Evolutionary conservation across 2,888 invertebrate genomes (phyloP), one percentile per base, ranked within the genome.

Genomic region (Trissonchulus latispiculum): DNA sequence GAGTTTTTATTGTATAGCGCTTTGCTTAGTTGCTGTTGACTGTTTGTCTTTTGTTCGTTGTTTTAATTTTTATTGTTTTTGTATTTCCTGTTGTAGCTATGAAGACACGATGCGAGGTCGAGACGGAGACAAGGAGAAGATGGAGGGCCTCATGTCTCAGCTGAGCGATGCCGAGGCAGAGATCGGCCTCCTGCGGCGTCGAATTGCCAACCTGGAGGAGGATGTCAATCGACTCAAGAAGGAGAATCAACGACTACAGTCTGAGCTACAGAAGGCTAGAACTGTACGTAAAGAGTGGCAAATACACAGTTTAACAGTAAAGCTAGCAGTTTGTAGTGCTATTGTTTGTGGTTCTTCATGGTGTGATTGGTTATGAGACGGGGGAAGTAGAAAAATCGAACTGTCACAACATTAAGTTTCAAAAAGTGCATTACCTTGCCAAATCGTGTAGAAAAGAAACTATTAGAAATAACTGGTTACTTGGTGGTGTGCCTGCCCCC

Each of bases 131-230:
- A 77, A 82, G 62, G 85, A 84, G 36, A 80, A 80, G 72, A 83
- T 86, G 75, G 85, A 85, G 77, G 83, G 83, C 73, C 81, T 85
- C 75, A 83, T 85, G 77, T 81, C 83, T 72, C 84, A 83, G 75
- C 77, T 86, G 28, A 81, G 84, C 71, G 84, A 84, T 72, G 77
- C 82, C 71, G 86, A 86, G 76, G 83, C 84, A 59, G 86, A 86
- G 78, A 81, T 86, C 77, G 82, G 80, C 76, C 81, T 85, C 77
- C 79, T 84, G 72, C 79, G 84, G 31, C 77, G 84, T 2, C 79
- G 82, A 61, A 77, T 83, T 72, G 83, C 83, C 70, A 78, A 78
- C 36, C 77, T 84, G 74, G 83, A 83, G 76, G 77, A 78, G 61
- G 84, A 85, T 76, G 77, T 83, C 35, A 76, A 76, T n/a, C 81